phyloP scores from a whole-genome alignment of 2,888 invertebrate genomes.

The Oscheius onirici region DNA sequence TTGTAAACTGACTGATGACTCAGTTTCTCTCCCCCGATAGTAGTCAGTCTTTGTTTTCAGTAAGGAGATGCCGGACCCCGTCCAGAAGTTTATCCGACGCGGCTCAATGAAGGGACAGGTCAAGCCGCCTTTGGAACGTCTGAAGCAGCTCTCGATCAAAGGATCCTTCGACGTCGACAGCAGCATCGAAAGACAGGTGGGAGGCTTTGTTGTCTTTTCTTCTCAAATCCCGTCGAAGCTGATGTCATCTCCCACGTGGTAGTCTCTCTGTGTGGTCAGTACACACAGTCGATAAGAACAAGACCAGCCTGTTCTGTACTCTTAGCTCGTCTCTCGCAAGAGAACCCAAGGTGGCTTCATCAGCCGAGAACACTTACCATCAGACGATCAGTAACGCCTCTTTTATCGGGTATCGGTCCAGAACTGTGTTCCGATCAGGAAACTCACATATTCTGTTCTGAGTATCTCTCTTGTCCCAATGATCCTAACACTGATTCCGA shows the following conservation, averaged over 20 bases:
- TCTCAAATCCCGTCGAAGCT: neutral
- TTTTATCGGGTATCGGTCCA: too few species aligned
- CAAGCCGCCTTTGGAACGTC: slow-evolving; percentile 38
- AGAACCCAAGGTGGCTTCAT: too few species aligned
- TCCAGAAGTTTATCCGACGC: slow-evolving; percentile 17
- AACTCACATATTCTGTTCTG: too few species aligned
- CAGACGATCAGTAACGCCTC: too few species aligned
- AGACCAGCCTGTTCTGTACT: too few species aligned
- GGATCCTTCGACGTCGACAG: slow-evolving; percentile 40
- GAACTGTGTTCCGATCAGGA: too few species aligned
- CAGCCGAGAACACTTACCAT: too few species aligned
- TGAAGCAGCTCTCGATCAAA: slow-evolving; percentile 40
- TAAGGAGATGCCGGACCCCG: slow-evolving; percentile 20
- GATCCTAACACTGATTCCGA: too few species aligned
- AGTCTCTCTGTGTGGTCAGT: neutral
- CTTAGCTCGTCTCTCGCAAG: too few species aligned
- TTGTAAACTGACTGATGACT: neutral
- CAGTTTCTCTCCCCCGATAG: neutral
- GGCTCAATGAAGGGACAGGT: slow-evolving; percentile 34
- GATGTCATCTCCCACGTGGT: neutral
- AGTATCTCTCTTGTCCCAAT: too few species aligned
- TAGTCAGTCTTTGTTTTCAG: slow-evolving; percentile 1
- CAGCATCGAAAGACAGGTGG: slow-evolving; percentile 10
- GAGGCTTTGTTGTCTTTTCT: neutral
- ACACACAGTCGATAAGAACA: too few species aligned